phyloP scores from a whole-genome alignment of 2,797 vertebrate genomes.

The Crenichthys baileyi region DNA sequence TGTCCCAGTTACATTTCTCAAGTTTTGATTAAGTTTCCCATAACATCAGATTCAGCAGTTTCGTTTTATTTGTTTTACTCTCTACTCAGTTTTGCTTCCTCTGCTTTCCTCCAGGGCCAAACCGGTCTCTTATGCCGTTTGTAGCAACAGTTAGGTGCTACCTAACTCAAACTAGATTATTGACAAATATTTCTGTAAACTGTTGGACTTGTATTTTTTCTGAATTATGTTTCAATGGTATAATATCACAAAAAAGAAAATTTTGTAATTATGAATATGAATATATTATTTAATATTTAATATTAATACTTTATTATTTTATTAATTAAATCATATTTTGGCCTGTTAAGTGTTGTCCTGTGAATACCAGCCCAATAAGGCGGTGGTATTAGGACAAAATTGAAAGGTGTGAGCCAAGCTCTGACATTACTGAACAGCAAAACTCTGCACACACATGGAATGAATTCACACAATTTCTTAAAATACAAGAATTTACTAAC shows the following conservation, averaged over 20 bases:
- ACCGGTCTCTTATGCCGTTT: not conserved
- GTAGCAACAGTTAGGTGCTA: not conserved
- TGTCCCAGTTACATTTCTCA: slow-evolving; percentile 10
- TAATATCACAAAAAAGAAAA: not conserved
- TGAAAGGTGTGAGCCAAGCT: too few species aligned
- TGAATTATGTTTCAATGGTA: not conserved
- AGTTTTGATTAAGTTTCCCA: slow-evolving; percentile 31
- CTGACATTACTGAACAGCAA: too few species aligned
- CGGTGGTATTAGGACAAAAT: too few species aligned
- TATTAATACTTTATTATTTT: too few species aligned
- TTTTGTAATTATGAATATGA: too few species aligned
- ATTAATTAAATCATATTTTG: too few species aligned
- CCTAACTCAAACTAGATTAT: not conserved
- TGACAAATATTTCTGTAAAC: not conserved
- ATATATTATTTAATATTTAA: too few species aligned
- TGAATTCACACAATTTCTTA: too few species aligned
- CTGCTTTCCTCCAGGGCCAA: not conserved
- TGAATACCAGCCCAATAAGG: too few species aligned
- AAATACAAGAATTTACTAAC: too few species aligned
- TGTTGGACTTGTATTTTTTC: not conserved
- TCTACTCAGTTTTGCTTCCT: slow-evolving; percentile 5
- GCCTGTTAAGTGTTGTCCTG: too few species aligned
- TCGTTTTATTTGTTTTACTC: not conserved
- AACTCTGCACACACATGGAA: too few species aligned
- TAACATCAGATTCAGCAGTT: slow-evolving; percentile 14